phyloP scores from a whole-genome alignment of 2,797 vertebrate species.

The Chiloscyllium punctatum region DNA sequence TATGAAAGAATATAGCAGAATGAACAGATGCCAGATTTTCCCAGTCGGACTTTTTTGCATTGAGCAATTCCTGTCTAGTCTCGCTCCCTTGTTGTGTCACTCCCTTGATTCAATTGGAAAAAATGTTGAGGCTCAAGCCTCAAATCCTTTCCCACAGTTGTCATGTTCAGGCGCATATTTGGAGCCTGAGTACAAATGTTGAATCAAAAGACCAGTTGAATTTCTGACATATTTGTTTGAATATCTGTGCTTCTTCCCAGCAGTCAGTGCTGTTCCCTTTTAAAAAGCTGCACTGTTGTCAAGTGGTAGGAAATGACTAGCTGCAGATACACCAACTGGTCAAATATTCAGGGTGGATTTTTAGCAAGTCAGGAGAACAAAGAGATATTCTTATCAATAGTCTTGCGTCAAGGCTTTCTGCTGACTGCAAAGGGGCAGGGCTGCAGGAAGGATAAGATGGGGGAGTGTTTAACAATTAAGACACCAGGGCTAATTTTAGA shows the following conservation, averaged over 20 bases:
- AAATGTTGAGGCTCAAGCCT: neutral
- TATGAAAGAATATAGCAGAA: neutral
- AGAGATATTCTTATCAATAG: neutral
- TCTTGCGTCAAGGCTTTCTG: neutral
- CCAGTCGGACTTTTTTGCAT: neutral
- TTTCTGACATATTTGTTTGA: neutral
- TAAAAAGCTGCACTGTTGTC: neutral
- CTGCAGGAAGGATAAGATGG: neutral
- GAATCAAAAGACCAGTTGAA: neutral
- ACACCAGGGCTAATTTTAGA: neutral
- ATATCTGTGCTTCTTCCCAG: neutral
- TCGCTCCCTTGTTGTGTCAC: neutral
- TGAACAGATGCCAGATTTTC: neutral
- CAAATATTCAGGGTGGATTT: neutral
- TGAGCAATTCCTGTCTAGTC: neutral
- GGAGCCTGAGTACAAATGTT: constrained; percentile 16
- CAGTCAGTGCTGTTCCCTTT: neutral
- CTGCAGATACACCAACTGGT: neutral
- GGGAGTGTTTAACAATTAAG: neutral
- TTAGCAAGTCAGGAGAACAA: constrained; percentile 10
- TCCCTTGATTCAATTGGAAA: constrained; percentile 10
- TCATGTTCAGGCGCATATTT: constrained; percentile 29
- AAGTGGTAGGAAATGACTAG: neutral
- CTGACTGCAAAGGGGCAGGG: neutral
- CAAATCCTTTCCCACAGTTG: constrained; percentile 32